A percentile compares a stretch with the other conserved stretches of the same genome.
These are phyloP conservation scores for Cyclura pinguis DNA, from an alignment of 2,797 vertebrate species.

Conservation along the genomic window DNA sequence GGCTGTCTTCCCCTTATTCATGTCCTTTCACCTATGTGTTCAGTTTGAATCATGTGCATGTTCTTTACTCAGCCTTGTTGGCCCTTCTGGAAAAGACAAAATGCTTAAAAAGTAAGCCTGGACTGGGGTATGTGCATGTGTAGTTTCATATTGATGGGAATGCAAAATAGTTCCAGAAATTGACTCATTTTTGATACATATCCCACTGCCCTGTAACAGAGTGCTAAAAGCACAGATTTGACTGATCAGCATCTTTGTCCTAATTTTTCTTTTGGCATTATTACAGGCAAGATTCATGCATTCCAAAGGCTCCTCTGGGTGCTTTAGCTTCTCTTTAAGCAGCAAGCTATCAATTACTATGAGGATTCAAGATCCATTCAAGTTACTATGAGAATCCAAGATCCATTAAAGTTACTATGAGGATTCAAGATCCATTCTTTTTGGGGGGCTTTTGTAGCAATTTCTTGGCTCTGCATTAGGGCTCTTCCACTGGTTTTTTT, in stretches of 20 bases:
- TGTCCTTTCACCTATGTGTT: not conserved
- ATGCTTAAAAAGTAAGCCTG: not conserved
- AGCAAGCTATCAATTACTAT: not conserved
- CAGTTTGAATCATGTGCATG: not conserved
- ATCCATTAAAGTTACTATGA: not conserved
- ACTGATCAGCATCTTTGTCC: not conserved
- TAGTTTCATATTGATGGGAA: not conserved
- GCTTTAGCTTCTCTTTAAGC: not conserved
- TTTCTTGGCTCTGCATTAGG: too few relatives aligned
- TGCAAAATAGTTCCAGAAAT: not conserved
- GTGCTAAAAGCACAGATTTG: not conserved
- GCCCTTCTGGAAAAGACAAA: not conserved
- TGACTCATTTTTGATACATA: not conserved
- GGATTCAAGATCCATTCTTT: not conserved
- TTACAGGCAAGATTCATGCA: not conserved
- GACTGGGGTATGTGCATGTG: not conserved
- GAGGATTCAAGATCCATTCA: not conserved
- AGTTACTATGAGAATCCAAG: not conserved
- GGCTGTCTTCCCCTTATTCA: not conserved
- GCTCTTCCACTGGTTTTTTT: too few relatives aligned
- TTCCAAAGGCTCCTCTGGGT: not conserved
- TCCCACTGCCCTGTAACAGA: not conserved
- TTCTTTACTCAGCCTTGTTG: not conserved
- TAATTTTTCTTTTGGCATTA: not conserved
- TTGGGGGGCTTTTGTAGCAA: too few relatives aligned